These are phyloP conservation scores for Cranoglanis bouderius DNA, from an alignment of 2,113 vertebrate genomes.

Conservation along the genomic window DNA sequence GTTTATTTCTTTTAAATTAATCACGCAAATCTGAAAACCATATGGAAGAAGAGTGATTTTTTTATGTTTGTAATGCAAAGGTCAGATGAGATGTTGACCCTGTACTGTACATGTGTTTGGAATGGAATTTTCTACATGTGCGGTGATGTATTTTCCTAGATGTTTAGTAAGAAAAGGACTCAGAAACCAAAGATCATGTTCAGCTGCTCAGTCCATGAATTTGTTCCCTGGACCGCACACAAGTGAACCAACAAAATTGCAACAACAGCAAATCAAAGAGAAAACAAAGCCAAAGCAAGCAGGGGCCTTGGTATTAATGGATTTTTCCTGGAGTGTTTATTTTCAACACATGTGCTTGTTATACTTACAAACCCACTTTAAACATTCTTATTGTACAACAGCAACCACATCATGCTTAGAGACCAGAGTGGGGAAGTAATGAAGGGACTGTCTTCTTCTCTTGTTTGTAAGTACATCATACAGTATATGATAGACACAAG, in stretches of 20 bases:
- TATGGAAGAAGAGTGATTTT: neutral
- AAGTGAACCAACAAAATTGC: constrained; percentile 62
- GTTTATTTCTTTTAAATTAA: neutral
- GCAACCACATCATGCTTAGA: constrained; percentile 62
- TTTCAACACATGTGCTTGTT: constrained; percentile 75
- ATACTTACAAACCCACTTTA: constrained; percentile 67
- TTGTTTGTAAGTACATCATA: constrained; percentile 58
- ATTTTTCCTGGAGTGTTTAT: constrained; percentile 69
- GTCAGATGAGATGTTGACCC: neutral
- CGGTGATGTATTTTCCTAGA: neutral
- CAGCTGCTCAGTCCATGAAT: neutral
- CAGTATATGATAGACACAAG: constrained; percentile 55
- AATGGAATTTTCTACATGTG: neutral
- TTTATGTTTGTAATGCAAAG: neutral
- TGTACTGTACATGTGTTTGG: neutral
- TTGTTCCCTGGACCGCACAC: constrained; percentile 15
- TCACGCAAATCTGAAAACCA: neutral
- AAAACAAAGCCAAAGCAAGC: constrained; percentile 66
- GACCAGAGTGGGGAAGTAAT: constrained; percentile 63
- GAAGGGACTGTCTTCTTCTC: constrained; percentile 43
- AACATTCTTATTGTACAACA: constrained; percentile 58
- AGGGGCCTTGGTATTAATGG: constrained; percentile 70
- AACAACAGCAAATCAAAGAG: constrained; percentile 64
- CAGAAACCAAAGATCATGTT: neutral
- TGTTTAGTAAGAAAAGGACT: constrained; percentile 1